These are phyloP conservation scores for Rhyacichthys aspro DNA, from an alignment of 2,797 vertebrate species.

Conservation along the genomic window DNA sequence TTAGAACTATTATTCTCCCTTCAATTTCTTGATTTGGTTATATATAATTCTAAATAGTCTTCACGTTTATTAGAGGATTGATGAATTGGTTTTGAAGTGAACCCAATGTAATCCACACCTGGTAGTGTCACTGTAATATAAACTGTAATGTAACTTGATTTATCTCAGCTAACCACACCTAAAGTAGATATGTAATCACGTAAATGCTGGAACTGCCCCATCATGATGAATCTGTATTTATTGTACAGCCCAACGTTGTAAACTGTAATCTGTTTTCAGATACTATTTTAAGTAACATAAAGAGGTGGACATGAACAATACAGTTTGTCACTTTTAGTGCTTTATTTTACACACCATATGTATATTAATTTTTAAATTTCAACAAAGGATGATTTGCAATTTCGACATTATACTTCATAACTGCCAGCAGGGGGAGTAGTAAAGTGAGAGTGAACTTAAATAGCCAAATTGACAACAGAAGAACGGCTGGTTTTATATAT, in stretches of 20 bases:
- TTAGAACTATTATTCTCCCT: not conserved
- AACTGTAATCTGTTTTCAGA: conserved; percentile 14
- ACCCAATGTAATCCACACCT: not conserved
- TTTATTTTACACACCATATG: too few relatives aligned
- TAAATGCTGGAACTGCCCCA: conserved; percentile 22
- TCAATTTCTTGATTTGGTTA: too few relatives aligned
- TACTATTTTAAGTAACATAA: conserved; percentile 15
- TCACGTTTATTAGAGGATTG: too few relatives aligned
- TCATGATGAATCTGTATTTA: conserved; percentile 42
- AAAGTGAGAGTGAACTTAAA: too few relatives aligned
- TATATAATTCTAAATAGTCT: too few relatives aligned
- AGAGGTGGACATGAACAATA: conserved; percentile 59
- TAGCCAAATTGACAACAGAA: too few relatives aligned
- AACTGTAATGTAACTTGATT: conserved; percentile 31
- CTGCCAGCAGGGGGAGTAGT: too few relatives aligned
- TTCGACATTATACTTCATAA: too few relatives aligned
- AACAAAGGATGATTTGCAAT: too few relatives aligned
- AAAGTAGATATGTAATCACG: conserved; percentile 24
- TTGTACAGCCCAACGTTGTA: conserved; percentile 30
- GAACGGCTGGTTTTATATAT: too few relatives aligned
- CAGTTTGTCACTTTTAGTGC: too few relatives aligned
- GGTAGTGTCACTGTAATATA: conserved; percentile 33
- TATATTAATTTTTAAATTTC: too few relatives aligned
- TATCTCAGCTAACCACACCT: conserved; percentile 27
- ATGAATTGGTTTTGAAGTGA: not conserved